Evolutionary conservation across 2,113 vertebrate genomes (phyloP).

Genomic region (Nothoprocta perdicaria): DNA sequence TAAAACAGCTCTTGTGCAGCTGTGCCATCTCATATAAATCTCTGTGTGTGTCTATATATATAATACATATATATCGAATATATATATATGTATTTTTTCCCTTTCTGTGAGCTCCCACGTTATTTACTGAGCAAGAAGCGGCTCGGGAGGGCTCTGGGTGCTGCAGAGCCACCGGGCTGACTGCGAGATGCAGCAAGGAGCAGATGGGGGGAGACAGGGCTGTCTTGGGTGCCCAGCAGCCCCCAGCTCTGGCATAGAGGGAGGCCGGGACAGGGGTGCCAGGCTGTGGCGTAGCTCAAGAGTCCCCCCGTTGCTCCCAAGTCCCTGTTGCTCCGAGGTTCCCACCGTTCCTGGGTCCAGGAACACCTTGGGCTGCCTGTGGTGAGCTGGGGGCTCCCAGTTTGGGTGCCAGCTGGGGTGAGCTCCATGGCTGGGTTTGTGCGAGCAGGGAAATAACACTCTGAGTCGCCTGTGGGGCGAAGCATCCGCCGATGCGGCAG

Average conservation of each 20-base stretch:
- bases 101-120: background rate
- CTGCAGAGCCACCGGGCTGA: background rate
- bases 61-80: rapidly evolving
- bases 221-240: rapidly evolving
- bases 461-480: too few relatives aligned
- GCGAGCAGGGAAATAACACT: too few relatives aligned
- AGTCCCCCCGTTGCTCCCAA: too few relatives aligned
- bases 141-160: too few relatives aligned
- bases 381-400: too few relatives aligned
- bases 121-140: background rate
- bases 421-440: too few relatives aligned
- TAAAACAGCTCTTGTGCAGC: background rate
- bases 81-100: rapidly evolving
- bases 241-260: background rate
- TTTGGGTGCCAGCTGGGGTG: too few relatives aligned
- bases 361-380: too few relatives aligned
- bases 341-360: too few relatives aligned
- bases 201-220: background rate
- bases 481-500: too few relatives aligned
- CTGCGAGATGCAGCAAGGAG: background rate
- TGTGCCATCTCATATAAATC: background rate
- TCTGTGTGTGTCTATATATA: too few relatives aligned
- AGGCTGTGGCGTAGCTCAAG: rapidly evolving
- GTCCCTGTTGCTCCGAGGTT: too few relatives aligned
- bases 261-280: background rate